Percentiles rank a stretch among this genome's conserved stretches.
phyloP scores from a whole-genome alignment of 2,113 vertebrate species.

The Lynx canadensis region DNA sequence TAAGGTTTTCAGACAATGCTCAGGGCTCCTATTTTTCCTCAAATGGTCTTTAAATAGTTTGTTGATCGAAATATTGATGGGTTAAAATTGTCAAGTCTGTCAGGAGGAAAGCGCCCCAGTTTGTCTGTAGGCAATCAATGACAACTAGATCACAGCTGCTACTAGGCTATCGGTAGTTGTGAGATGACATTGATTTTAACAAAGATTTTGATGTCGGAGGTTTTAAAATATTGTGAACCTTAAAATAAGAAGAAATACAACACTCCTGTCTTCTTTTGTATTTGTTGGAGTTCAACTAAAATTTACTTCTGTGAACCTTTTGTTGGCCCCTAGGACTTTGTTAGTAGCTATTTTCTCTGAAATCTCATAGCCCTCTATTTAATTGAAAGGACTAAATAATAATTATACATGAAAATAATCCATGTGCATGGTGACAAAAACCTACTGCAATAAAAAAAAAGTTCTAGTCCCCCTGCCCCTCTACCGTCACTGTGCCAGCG shows the following conservation, averaged over 20 bases:
- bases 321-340: not conserved
- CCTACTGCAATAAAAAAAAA: not conserved
- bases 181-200: not conserved
- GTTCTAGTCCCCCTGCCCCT: not conserved
- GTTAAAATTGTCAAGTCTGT: constrained; percentile 3
- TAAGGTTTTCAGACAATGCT: not conserved
- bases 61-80: not conserved
- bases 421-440: not conserved
- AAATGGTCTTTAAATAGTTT: not conserved
- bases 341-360: not conserved
- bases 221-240: constrained; percentile 21
- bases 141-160: not conserved
- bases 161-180: not conserved
- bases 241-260: constrained; percentile 10
- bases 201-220: not conserved
- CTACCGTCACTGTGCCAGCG: not conserved
- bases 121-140: constrained; percentile 15
- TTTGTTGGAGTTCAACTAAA: constrained; percentile 15
- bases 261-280: not conserved
- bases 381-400: not conserved
- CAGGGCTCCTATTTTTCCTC: not conserved
- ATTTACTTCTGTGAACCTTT: not conserved
- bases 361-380: not conserved
- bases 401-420: constrained; percentile 5
- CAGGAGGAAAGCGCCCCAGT: not conserved